Conservation (phyloP, 2,113 vertebrate genomes). For the Gambusia affinis region DNA sequence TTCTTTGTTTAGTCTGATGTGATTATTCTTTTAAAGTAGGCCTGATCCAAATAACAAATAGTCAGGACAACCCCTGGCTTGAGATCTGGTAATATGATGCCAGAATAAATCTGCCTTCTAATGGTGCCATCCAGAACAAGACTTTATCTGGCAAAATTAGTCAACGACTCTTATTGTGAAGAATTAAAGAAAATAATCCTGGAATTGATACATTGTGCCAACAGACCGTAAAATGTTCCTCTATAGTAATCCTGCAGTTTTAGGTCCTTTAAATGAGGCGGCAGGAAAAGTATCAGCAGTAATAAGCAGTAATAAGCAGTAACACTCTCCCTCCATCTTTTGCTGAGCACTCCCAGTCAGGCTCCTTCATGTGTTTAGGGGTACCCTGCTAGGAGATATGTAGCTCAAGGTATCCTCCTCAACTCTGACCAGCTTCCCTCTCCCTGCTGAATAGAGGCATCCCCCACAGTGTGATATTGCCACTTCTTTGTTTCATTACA, state of each 20-base stretch:
- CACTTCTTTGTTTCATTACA: not conserved
- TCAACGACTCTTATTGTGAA: not conserved
- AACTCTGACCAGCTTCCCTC: too few relatives aligned
- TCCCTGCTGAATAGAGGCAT: too few relatives aligned
- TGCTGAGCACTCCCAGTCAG: not conserved
- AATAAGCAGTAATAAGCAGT: too few relatives aligned
- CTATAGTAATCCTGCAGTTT: not conserved
- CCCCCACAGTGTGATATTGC: not conserved
- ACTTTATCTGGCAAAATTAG: not conserved
- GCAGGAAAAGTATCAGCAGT: not conserved
- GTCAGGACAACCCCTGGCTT: not conserved
- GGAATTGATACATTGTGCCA: not conserved
- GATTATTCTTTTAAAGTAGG: not conserved
- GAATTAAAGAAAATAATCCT: not conserved
- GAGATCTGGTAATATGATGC: not conserved
- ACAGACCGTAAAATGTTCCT: not conserved
- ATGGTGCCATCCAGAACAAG: not conserved
- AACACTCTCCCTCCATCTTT: not conserved
- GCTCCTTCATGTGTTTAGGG: not conserved
- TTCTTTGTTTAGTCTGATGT: not conserved
- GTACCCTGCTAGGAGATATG: too few relatives aligned
- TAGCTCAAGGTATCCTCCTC: too few relatives aligned
- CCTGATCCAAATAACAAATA: not conserved
- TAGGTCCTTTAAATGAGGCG: not conserved
- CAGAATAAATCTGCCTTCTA: not conserved